phyloP scores from a whole-genome alignment of 2,113 vertebrate genomes.

The Channa maculata region DNA sequence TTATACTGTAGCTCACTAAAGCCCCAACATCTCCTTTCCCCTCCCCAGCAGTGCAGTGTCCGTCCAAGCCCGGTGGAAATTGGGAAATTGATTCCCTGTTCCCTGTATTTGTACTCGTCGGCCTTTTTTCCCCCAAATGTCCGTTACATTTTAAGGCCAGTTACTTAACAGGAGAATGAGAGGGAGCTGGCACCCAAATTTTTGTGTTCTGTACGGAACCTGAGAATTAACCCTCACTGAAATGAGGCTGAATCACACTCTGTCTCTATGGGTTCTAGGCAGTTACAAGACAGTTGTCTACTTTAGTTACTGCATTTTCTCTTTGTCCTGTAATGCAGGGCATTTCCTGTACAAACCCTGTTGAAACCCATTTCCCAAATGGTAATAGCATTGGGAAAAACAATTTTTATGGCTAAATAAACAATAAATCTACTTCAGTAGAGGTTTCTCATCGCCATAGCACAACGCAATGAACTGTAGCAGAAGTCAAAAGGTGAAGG shows the following conservation, averaged over 20 bases:
- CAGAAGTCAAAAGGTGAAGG: conserved; percentile 14
- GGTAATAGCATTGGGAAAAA: not conserved
- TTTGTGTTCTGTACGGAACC: conserved; percentile 66
- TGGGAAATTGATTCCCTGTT: too few relatives aligned
- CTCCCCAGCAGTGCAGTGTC: too few relatives aligned
- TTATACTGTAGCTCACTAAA: too few relatives aligned
- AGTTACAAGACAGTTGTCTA: conserved; percentile 31
- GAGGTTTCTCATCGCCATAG: not conserved
- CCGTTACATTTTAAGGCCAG: conserved; percentile 62
- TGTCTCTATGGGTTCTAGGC: conserved; percentile 30
- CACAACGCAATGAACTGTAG: conserved; percentile 12
- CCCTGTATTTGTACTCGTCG: too few relatives aligned
- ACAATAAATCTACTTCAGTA: not conserved
- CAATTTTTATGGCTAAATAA: too few relatives aligned
- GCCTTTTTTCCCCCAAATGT: too few relatives aligned
- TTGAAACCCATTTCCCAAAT: not conserved
- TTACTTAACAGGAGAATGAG: conserved; percentile 70
- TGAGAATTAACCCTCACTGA: conserved; percentile 42
- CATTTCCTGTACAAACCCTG: not conserved
- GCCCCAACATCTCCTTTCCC: too few relatives aligned
- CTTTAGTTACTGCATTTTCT: conserved; percentile 13
- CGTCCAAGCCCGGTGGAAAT: too few relatives aligned
- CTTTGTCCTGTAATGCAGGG: not conserved
- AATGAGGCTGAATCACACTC: conserved; percentile 59
- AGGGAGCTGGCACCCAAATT: conserved; percentile 40